Conservation (phyloP, 2,888 invertebrate species). For the Temnothorax rugatulus region DNA sequence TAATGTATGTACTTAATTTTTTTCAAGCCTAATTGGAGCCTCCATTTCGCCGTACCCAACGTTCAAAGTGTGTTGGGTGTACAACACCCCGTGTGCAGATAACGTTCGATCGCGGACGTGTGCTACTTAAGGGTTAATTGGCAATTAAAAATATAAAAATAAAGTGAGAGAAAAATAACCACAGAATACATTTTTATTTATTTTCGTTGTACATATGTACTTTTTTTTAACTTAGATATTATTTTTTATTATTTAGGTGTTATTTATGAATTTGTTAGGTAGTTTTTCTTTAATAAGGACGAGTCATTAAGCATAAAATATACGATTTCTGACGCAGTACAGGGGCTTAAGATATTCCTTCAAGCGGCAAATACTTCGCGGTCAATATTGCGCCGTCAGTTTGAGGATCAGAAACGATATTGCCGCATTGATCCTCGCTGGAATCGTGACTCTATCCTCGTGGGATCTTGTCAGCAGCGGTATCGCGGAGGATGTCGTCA, state of each 20-base stretch:
- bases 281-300: not conserved
- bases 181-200: not conserved
- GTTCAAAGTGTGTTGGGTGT: no score
- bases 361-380: slow-evolving; percentile 71
- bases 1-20: no score
- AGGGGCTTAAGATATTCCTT: slow-evolving; percentile 79
- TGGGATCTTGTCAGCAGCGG: slow-evolving; percentile 78
- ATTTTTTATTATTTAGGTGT: not conserved
- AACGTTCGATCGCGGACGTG: no score
- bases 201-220: not conserved
- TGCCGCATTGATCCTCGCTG: slow-evolving; percentile 77
- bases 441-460: slow-evolving; percentile 70
- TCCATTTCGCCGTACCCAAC: no score
- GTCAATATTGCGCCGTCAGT: slow-evolving; percentile 70
- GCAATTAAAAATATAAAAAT: not conserved
- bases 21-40: no score
- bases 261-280: not conserved
- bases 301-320: not conserved
- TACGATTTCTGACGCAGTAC: slow-evolving; percentile 17
- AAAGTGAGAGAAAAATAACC: not conserved
- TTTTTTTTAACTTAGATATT: slow-evolving; percentile 11
- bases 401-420: slow-evolving; percentile 81
- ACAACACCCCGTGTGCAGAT: no score
- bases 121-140: no score
- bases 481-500: slow-evolving; percentile 79